phyloP scores from a whole-genome alignment of 1,140 invertebrate species.

The Leguminivora glycinivorella region DNA sequence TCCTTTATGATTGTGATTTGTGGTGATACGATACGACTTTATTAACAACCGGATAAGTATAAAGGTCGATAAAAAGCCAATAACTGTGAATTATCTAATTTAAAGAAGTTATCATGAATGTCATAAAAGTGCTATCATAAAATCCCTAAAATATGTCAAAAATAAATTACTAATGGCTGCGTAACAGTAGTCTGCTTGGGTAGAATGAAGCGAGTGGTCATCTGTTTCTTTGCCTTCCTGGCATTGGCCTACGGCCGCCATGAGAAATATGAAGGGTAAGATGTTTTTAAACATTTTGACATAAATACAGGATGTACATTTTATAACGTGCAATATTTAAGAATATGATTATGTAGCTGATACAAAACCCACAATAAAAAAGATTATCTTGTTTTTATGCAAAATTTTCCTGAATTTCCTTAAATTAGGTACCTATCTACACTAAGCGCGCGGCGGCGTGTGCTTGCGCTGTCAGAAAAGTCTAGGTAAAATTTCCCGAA shows the following conservation, averaged over 20 bases:
- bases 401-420: too few relatives aligned
- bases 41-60: conserved; percentile 20
- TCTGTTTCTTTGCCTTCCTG: conserved; percentile 49
- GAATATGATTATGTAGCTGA: too few relatives aligned
- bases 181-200: conserved; percentile 33
- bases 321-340: too few relatives aligned
- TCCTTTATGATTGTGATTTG: too few relatives aligned
- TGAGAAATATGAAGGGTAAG: conserved; percentile 72
- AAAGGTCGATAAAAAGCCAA: not conserved
- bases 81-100: conserved; percentile 28
- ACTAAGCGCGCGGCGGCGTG: too few relatives aligned
- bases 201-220: conserved; percentile 49
- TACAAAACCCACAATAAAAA: too few relatives aligned
- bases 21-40: too few relatives aligned
- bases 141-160: conserved; percentile 29
- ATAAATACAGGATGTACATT: too few relatives aligned
- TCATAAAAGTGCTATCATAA: not conserved
- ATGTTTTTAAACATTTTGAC: conserved; percentile 20
- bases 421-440: too few relatives aligned
- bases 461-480: too few relatives aligned
- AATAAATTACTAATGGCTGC: conserved; percentile 36
- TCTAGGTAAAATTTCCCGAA: too few relatives aligned
- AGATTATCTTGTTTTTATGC: too few relatives aligned
- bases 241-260: conserved; percentile 49
- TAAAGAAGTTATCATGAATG: conserved; percentile 31